Evolutionary conservation across 2,888 invertebrate species (phyloP), one percentile per base, ranked within the genome.

Genomic region (Alentia gelatinosa): DNA sequence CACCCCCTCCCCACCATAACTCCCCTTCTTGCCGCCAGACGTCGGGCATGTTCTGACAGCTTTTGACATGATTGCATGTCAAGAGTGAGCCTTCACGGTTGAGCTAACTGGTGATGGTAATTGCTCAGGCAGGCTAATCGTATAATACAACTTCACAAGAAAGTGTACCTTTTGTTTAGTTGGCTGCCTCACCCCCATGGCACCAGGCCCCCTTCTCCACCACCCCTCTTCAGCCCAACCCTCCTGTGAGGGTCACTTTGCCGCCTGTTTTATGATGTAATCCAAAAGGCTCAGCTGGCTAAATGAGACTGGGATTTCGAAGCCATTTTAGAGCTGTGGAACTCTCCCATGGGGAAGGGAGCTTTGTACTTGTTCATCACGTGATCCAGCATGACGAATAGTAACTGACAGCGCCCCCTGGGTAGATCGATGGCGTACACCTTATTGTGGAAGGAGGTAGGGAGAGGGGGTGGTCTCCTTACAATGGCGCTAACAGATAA

Each of bases 91-190:
- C 86, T 23, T 47, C 35, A 42, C 86, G 86, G 47, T 42, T 33
- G 15, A 30, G 23, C 26, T 1, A 1, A 23, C 5, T 3, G 9
- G 5, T 47, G 86, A 86, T 33, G 35, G n/a, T 47, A 47, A 86
- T 47, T 50, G 47, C 26, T 42, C 19, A 26, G 86, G 35, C 86
- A 86, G 47, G n/a, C 47, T 86, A 86, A 86, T 42, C 86, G 86
- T 50, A 86, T 86, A 86, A 86, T 86, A 86, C 86, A 86, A 86
- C 86, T 86, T 86, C 86, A 86, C 86, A 86, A 86, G 86, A 86
- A 86, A 86, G 86, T 86, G 26, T 86, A 86, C 86, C 50, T 86
- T 86, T 86, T 86, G 50, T 79, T 79, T 37, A 79, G 37, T 26
- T 15, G 26, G 30, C 74, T 7, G 30, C 19, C 56, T 56, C 74